Evolutionary conservation across 1,140 invertebrate species (phyloP).

Genomic region (Palaemon carinicauda): DNA sequence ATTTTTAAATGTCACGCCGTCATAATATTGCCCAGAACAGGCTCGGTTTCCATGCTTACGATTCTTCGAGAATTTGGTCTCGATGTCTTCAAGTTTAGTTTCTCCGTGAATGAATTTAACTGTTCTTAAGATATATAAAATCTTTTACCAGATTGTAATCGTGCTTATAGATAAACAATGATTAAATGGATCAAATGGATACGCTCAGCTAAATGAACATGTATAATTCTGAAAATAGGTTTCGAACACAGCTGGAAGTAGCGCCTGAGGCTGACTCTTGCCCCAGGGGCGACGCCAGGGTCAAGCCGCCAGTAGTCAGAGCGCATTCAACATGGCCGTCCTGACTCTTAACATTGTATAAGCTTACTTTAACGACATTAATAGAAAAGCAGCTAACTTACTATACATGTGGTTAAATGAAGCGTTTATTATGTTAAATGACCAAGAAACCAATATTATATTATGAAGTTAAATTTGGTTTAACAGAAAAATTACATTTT

Average conservation of each 20-base stretch:
- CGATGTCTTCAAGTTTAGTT: neutral
- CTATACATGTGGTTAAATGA: no score
- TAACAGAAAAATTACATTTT: neutral
- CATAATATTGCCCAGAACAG: conserved; percentile 33
- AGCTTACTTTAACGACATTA: neutral
- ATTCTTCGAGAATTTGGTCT: neutral
- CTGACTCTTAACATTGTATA: neutral
- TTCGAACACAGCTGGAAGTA: conserved; percentile 17
- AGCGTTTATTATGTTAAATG: no score
- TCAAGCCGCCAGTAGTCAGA: conserved; percentile 16
- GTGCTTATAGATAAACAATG: no score
- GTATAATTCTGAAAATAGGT: neutral
- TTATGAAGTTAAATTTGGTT: neutral
- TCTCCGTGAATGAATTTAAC: neutral
- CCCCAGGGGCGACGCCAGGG: conserved; percentile 42
- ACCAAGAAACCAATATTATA: no score
- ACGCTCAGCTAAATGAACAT: no score
- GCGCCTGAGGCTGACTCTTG: conserved; percentile 16
- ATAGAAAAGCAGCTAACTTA: no score
- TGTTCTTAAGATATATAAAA: no score
- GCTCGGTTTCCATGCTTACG: neutral
- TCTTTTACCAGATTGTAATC: no score
- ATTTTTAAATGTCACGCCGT: conserved; percentile 32
- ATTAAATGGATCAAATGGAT: no score
- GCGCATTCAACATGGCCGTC: conserved; percentile 24